A percentile compares a stretch with the other conserved stretches of the same genome.
Conservation (phyloP, 2,797 vertebrate species). For the Trachops cirrhosus region DNA sequence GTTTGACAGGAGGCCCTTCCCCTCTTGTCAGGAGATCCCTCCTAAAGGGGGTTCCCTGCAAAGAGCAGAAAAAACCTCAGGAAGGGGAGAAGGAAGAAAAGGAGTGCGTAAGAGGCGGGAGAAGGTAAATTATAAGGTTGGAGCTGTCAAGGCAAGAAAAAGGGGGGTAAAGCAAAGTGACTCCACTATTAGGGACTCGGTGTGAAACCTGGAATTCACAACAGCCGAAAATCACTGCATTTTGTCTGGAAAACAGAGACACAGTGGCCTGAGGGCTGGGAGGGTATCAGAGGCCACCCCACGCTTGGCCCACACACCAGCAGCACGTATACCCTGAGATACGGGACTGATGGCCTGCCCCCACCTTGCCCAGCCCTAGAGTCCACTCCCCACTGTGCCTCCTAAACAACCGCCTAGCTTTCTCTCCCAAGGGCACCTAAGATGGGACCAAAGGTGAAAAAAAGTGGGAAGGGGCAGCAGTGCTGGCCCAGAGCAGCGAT, state of each 20-base stretch:
- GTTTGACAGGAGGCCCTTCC: slow-evolving; percentile 73
- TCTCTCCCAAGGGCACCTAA: not conserved
- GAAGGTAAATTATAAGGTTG: slow-evolving; percentile 79
- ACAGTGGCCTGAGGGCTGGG: not conserved
- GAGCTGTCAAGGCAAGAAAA: slow-evolving; percentile 69
- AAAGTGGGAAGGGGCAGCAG: not conserved
- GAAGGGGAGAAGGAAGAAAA: slow-evolving; percentile 54
- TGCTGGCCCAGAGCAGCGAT: too few species aligned
- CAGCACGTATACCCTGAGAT: not conserved
- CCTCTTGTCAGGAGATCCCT: slow-evolving; percentile 67
- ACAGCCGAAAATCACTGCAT: slow-evolving; percentile 21
- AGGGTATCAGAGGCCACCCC: not conserved
- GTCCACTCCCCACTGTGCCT: not conserved
- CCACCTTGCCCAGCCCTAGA: not conserved
- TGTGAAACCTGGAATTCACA: slow-evolving; percentile 49
- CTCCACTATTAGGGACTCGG: slow-evolving; percentile 64
- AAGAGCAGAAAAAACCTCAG: slow-evolving; percentile 59
- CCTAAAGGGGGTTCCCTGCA: slow-evolving; percentile 52
- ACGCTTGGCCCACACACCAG: not conserved
- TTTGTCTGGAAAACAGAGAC: slow-evolving; percentile 60
- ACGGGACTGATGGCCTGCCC: not conserved
- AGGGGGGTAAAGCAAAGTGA: slow-evolving; percentile 3
- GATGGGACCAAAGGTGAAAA: not conserved
- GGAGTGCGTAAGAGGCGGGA: not conserved
- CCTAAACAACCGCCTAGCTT: not conserved